phyloP scores from a whole-genome alignment of 1,140 invertebrate species.

The Drosophila bifasciata region DNA sequence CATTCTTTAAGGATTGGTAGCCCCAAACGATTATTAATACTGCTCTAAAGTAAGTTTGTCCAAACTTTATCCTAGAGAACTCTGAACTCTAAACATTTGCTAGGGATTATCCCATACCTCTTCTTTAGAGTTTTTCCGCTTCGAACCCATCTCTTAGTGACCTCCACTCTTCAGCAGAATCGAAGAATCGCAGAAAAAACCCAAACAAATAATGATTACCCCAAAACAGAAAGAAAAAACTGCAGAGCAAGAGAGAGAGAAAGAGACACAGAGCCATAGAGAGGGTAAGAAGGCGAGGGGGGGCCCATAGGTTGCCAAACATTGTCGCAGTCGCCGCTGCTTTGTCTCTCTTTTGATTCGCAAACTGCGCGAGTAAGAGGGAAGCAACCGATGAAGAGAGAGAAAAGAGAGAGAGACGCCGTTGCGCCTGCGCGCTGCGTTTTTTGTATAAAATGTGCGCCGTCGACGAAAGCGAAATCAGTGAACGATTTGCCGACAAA shows the following conservation, averaged over 20 bases:
- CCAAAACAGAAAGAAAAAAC: slow-evolving; percentile 20
- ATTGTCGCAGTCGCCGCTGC: slow-evolving; percentile 23
- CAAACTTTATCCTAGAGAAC: too few species aligned
- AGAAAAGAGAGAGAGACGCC: slow-evolving; percentile 32
- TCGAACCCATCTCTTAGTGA: slow-evolving; percentile 25
- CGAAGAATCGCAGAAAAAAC: slow-evolving; percentile 33
- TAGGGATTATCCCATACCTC: too few species aligned
- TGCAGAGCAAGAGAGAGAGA: slow-evolving; percentile 11
- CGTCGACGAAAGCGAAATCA: slow-evolving; percentile 77
- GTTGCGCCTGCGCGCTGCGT: slow-evolving; percentile 60
- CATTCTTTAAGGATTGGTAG: too few species aligned
- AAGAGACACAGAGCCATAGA: too few species aligned
- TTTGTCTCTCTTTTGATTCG: slow-evolving; percentile 66
- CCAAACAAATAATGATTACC: slow-evolving; percentile 41
- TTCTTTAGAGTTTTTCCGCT: slow-evolving; percentile 28
- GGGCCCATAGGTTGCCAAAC: slow-evolving; percentile 53
- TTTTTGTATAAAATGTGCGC: slow-evolving; percentile 77
- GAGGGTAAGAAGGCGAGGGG: too few species aligned
- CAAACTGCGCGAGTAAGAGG: slow-evolving; percentile 28
- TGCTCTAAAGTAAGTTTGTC: too few species aligned
- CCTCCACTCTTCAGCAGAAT: slow-evolving; percentile 66
- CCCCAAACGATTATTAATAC: too few species aligned
- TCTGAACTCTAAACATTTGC: too few species aligned
- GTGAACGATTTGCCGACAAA: slow-evolving; percentile 70
- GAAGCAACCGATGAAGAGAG: slow-evolving; percentile 12